Percentiles rank a stretch among this genome's conserved stretches.
These are phyloP conservation scores for Carapus acus DNA, from an alignment of 2,797 vertebrate species.

Conservation along the genomic window DNA sequence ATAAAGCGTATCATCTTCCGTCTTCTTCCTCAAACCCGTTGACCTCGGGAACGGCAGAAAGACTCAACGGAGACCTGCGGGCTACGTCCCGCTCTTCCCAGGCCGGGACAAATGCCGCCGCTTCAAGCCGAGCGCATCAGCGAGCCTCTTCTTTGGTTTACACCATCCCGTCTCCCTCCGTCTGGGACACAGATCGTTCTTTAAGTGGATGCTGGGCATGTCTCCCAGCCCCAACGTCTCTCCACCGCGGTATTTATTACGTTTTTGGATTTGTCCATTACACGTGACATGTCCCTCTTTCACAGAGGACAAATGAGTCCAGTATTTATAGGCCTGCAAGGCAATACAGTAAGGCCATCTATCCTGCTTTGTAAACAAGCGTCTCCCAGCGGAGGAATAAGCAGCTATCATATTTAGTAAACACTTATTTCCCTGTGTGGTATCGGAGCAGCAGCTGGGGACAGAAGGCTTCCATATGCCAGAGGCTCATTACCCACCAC, in stretches of 20 bases:
- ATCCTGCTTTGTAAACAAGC: slow-evolving; percentile 52
- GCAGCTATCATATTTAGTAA: slow-evolving; percentile 30
- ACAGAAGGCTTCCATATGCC: too few relatives aligned
- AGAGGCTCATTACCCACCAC: not conserved
- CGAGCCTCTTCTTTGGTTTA: slow-evolving; percentile 12
- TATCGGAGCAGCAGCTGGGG: too few relatives aligned
- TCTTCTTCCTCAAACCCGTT: too few relatives aligned
- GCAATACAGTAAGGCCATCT: slow-evolving; percentile 45
- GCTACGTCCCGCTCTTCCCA: too few relatives aligned
- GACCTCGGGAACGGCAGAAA: too few relatives aligned
- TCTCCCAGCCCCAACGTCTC: slow-evolving; percentile 54
- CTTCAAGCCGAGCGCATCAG: not conserved
- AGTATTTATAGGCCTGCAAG: slow-evolving; percentile 59
- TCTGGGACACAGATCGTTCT: slow-evolving; percentile 56
- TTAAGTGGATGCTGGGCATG: slow-evolving; percentile 65
- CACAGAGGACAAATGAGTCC: slow-evolving; percentile 46
- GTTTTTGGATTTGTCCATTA: slow-evolving; percentile 36
- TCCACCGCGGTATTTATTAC: slow-evolving; percentile 60
- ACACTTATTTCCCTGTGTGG: too few relatives aligned
- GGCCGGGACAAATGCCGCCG: too few relatives aligned
- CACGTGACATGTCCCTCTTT: slow-evolving; percentile 29
- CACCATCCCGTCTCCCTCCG: slow-evolving; percentile 24
- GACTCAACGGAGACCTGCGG: too few relatives aligned
- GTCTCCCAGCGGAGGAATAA: slow-evolving; percentile 29
- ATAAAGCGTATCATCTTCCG: too few relatives aligned